phyloP scores from a whole-genome alignment of 2,113 vertebrate genomes.

The Chaenogobius annularis region DNA sequence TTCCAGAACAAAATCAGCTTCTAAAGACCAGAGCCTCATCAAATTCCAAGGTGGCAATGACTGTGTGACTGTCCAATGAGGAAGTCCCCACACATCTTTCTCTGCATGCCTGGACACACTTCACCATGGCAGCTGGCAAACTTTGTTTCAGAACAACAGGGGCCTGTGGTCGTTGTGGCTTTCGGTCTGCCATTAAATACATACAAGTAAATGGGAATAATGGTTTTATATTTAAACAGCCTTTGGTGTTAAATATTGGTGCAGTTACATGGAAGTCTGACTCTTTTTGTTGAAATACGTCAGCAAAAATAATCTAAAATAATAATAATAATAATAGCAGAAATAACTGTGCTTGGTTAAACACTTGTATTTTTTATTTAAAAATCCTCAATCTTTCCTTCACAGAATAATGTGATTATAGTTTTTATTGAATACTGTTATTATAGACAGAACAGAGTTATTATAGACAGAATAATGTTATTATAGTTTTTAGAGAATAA shows the following conservation, averaged over 20 bases:
- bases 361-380: too few relatives aligned
- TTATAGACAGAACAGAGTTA: too few relatives aligned
- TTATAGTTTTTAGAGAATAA: constrained; percentile 39
- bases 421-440: too few relatives aligned
- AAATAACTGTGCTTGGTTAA: background rate
- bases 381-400: too few relatives aligned
- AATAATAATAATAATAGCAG: background rate
- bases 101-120: constrained; percentile 51
- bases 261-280: background rate
- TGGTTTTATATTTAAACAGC: background rate
- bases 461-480: background rate
- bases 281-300: background rate
- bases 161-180: background rate
- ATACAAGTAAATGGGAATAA: background rate
- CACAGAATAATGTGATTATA: too few relatives aligned
- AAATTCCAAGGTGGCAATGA: constrained; percentile 74
- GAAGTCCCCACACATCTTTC: constrained; percentile 56
- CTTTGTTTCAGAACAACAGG: background rate
- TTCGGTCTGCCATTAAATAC: background rate
- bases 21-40: constrained; percentile 32
- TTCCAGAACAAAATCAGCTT: constrained; percentile 37
- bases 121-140: constrained; percentile 18
- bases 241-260: background rate
- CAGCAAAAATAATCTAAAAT: background rate
- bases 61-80: constrained; percentile 58